Percentiles rank a stretch among this genome's conserved stretches.
Conservation (phyloP, 2,888 invertebrate species). For the Plebejus argus region DNA sequence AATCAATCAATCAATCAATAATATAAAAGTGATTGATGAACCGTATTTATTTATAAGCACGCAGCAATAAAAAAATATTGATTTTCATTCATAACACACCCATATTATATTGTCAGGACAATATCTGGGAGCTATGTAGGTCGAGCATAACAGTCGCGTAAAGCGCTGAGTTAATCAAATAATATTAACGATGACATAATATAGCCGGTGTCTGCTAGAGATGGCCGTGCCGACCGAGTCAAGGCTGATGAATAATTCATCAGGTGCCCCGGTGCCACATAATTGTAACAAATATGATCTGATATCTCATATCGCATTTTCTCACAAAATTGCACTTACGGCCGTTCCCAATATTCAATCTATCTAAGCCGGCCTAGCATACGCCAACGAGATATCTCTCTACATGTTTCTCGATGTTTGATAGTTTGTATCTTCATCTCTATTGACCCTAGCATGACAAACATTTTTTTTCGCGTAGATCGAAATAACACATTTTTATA, state of each 20-base stretch:
- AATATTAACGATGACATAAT: constrained; percentile 45
- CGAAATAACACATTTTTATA: too few species aligned
- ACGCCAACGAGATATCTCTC: too few species aligned
- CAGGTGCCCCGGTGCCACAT: constrained; percentile 29
- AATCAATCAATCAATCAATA: not conserved
- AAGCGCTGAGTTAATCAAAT: constrained; percentile 37
- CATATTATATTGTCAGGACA: not conserved
- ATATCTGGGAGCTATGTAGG: not conserved
- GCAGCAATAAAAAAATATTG: not conserved
- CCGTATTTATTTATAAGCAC: not conserved
- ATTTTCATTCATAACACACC: not conserved
- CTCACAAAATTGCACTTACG: not conserved
- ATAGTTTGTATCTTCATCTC: too few species aligned
- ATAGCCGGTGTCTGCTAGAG: constrained; percentile 45
- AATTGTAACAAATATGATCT: not conserved
- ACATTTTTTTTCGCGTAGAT: too few species aligned
- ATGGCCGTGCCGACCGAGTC: constrained; percentile 45
- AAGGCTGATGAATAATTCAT: constrained; percentile 48
- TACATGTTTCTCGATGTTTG: too few species aligned
- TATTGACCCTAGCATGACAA: too few species aligned
- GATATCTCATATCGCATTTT: not conserved
- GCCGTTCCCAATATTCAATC: too few species aligned
- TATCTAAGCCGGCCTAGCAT: too few species aligned
- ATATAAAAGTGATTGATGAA: too few species aligned
- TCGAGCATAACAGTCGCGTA: not conserved